Evolutionary conservation across 2,113 vertebrate genomes (phyloP).

Genomic region (Rhinolophus ferrumequinum): DNA sequence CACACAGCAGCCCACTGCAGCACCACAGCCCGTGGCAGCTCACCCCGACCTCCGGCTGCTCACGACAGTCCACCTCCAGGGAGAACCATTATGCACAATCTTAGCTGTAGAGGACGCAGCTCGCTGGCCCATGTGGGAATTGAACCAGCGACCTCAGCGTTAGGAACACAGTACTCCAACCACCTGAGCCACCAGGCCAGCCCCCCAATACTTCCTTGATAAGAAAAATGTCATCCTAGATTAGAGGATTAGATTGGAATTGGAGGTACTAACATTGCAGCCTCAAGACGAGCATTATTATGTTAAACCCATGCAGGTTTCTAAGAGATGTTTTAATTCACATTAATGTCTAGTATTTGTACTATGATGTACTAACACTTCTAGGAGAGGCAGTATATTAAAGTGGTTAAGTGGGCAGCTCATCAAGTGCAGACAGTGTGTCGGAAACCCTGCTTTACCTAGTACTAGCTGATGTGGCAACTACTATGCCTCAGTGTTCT

Average conservation of each 20-base stretch:
- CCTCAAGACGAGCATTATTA: not conserved
- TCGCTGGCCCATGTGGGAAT: no score
- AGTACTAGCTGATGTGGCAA: not conserved
- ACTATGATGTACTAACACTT: not conserved
- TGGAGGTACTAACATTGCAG: not conserved
- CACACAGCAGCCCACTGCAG: no score
- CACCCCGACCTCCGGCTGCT: no score
- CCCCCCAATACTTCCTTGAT: not conserved
- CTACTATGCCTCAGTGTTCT: not conserved
- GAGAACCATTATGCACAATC: no score
- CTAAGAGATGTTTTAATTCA: not conserved
- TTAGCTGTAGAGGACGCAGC: no score
- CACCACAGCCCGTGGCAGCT: no score
- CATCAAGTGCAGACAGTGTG: not conserved
- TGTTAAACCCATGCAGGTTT: not conserved
- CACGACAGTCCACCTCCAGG: no score
- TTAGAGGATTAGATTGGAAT: not conserved
- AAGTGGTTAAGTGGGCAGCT: not conserved
- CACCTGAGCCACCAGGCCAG: no score
- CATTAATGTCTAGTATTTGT: not conserved
- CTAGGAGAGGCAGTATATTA: not conserved
- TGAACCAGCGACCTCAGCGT: no score
- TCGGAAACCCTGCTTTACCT: not conserved
- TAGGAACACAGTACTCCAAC: no score
- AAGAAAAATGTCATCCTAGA: not conserved